Evolutionary conservation across 2,888 invertebrate genomes (phyloP).

Genomic region (Aphidoletes aphidimyza): DNA sequence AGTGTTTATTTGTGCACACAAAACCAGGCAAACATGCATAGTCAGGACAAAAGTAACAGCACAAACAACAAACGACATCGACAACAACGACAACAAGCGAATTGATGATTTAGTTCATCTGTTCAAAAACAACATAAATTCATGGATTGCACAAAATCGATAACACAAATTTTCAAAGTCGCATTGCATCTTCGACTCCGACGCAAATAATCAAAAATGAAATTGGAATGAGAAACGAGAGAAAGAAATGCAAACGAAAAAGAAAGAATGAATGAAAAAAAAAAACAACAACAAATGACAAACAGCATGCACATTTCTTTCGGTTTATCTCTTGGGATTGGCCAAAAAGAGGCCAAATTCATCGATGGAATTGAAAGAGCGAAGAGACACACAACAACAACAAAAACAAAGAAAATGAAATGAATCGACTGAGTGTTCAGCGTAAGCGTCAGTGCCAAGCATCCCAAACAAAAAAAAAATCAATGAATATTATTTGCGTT

Average conservation of each 20-base stretch:
- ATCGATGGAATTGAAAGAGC: background rate
- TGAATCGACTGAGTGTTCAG: background rate
- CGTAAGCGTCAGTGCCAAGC: background rate
- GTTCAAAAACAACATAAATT: constrained; percentile 39
- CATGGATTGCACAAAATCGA: constrained; percentile 40
- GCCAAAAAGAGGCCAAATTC: background rate
- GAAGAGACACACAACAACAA: background rate
- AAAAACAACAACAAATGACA: background rate
- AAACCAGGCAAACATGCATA: constrained; percentile 13
- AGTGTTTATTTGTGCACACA: constrained; percentile 37
- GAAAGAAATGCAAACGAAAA: no score
- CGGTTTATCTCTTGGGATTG: background rate
- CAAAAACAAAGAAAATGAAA: background rate
- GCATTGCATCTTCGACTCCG: background rate
- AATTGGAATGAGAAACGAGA: no score
- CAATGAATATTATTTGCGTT: constrained; percentile 51
- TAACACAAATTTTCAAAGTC: constrained; percentile 45
- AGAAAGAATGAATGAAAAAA: background rate
- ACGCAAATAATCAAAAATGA: constrained; percentile 21
- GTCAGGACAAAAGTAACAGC: background rate
- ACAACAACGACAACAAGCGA: no score
- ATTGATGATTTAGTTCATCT: constrained; percentile 50
- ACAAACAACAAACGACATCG: background rate
- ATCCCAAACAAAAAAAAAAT: no score
- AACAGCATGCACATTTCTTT: background rate